Conservation (phyloP, 2,113 vertebrate species). For the Rhagologus leucostigma region DNA sequence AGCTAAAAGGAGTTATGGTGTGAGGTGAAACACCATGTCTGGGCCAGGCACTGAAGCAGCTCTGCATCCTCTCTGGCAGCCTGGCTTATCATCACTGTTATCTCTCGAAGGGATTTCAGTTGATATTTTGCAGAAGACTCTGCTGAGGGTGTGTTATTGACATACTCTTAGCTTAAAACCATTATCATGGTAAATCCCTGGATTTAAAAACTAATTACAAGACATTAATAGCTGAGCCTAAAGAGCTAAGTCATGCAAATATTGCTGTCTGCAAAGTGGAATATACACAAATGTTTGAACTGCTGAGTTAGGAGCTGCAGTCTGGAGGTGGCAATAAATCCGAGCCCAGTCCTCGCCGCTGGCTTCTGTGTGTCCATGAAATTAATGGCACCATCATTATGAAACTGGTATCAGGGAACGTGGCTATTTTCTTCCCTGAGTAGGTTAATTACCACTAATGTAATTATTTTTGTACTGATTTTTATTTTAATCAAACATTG, state of each 20-base stretch:
- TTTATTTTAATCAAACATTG: conserved; percentile 70
- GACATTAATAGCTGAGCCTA: conserved; percentile 61
- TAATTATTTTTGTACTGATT: conserved; percentile 69
- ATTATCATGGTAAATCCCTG: conserved; percentile 52
- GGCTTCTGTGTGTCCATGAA: not conserved
- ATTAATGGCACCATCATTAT: conserved; percentile 19
- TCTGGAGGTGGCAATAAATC: conserved; percentile 40
- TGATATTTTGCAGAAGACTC: conserved; percentile 19
- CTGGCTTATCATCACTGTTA: not conserved
- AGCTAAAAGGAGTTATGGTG: accelerated
- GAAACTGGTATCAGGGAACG: not conserved
- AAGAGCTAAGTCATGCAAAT: conserved; percentile 62
- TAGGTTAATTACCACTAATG: conserved; percentile 70
- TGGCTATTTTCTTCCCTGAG: conserved; percentile 35
- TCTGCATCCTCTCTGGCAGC: not conserved
- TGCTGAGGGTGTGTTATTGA: conserved; percentile 62
- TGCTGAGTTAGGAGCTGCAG: conserved; percentile 60
- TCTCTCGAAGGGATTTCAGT: not conserved
- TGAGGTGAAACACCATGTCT: not conserved
- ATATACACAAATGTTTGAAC: conserved; percentile 33
- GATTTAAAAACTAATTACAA: conserved; percentile 73
- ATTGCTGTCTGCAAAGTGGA: conserved; percentile 44
- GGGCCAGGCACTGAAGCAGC: not conserved
- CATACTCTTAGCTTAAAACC: conserved; percentile 58
- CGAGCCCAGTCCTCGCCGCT: not conserved